Conservation (phyloP, 2,888 invertebrate species). For the Archaeoteleia sp. region DNA sequence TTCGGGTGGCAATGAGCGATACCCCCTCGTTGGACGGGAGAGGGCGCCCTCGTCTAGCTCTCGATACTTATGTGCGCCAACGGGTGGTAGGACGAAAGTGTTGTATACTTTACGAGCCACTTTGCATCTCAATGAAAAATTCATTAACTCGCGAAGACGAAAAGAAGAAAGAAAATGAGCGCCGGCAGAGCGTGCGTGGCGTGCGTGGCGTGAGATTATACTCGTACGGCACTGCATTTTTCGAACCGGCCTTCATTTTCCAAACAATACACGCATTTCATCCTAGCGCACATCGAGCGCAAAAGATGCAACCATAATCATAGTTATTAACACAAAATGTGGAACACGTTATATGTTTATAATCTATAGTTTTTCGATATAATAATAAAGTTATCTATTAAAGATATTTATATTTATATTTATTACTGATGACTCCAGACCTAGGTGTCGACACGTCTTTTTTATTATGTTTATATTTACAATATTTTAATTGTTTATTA, state of each 20-base stretch:
- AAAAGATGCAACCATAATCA: too few relatives aligned
- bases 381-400: too few relatives aligned
- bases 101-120: slow-evolving; percentile 66
- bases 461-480: too few relatives aligned
- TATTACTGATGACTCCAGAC: too few relatives aligned
- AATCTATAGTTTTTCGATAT: too few relatives aligned
- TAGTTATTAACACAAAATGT: too few relatives aligned
- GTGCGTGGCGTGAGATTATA: not conserved
- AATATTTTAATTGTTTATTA: too few relatives aligned
- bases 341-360: too few relatives aligned
- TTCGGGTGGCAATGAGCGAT: slow-evolving; percentile 39
- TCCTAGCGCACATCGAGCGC: too few relatives aligned
- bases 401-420: too few relatives aligned
- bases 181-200: too few relatives aligned
- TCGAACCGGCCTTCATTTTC: not conserved
- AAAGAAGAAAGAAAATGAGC: not conserved
- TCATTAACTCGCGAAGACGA: slow-evolving; percentile 60
- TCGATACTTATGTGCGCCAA: slow-evolving; percentile 59
- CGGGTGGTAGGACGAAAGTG: slow-evolving; percentile 63
- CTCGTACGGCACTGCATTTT: not conserved
- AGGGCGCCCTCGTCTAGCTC: slow-evolving; percentile 24
- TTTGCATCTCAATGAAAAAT: slow-evolving; percentile 70
- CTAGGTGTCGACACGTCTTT: too few relatives aligned
- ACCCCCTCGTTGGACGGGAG: slow-evolving; percentile 20
- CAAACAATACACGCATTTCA: not conserved